Conservation (phyloP, 2,888 invertebrate genomes). For the Epistrophe eligans region DNA sequence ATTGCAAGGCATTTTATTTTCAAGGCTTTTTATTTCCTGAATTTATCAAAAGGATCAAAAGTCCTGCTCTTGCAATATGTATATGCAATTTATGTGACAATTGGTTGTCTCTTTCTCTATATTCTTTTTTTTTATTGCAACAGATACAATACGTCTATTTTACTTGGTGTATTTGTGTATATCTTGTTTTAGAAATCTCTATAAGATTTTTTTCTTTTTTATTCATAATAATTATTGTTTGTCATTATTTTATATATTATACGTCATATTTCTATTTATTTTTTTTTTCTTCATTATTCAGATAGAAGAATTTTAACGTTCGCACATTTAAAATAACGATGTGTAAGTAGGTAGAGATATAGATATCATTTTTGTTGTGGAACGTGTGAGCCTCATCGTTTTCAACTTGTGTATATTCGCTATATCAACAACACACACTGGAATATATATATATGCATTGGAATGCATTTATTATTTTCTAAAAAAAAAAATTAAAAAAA, state of each 20-base stretch:
- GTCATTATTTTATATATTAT: conserved; percentile 6
- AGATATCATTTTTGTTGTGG: background rate
- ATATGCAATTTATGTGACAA: conserved; percentile 25
- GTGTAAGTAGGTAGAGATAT: too few species aligned
- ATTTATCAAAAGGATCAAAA: conserved; percentile 26
- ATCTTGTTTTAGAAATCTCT: conserved; percentile 12
- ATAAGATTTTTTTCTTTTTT: background rate
- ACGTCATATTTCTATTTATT: background rate
- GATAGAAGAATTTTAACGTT: conserved; percentile 46
- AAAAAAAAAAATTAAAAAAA: background rate
- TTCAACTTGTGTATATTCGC: conserved; percentile 12
- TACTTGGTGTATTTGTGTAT: background rate
- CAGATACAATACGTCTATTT: conserved; percentile 7
- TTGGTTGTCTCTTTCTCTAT: conserved; percentile 15
- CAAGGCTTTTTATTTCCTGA: background rate
- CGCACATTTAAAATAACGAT: conserved; percentile 43
- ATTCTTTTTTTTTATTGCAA: background rate
- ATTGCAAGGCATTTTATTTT: background rate
- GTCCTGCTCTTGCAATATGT: conserved; percentile 16
- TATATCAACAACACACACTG: background rate
- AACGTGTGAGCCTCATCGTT: conserved; percentile 30
- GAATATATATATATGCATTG: conserved; percentile 44
- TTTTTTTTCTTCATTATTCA: background rate
- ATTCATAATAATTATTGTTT: background rate
- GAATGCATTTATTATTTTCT: conserved; percentile 52